These are phyloP conservation scores for Drosophila formosana DNA, from an alignment of 2,888 invertebrate species.

Conservation along the genomic window DNA sequence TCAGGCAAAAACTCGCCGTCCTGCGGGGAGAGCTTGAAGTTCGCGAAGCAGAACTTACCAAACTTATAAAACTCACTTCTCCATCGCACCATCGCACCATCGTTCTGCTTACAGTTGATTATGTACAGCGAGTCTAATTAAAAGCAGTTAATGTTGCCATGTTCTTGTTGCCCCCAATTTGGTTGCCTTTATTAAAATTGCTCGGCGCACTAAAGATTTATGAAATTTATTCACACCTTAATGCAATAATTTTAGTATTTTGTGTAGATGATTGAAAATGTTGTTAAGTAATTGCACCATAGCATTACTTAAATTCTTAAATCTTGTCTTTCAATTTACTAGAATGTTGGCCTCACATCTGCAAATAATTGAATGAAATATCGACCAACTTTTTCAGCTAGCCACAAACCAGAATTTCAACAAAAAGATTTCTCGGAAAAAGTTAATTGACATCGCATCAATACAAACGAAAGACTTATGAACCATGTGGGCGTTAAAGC, in stretches of 20 bases:
- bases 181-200: constrained; percentile 6
- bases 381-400: not conserved
- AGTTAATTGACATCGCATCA: constrained; percentile 5
- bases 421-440: constrained; percentile 5
- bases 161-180: constrained; percentile 27
- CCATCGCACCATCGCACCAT: not conserved
- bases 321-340: not conserved
- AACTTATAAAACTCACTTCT: constrained; percentile 33
- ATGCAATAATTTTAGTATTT: not conserved
- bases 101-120: constrained; percentile 63
- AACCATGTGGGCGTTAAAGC: not conserved
- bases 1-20: constrained; percentile 13
- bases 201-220: not conserved
- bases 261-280: not conserved
- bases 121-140: constrained; percentile 71
- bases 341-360: not conserved
- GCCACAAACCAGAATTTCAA: not conserved
- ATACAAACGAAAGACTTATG: not conserved
- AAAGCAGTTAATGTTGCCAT: constrained; percentile 67
- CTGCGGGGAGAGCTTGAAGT: constrained; percentile 20
- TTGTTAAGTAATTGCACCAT: constrained; percentile 1
- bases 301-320: not conserved
- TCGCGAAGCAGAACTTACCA: constrained; percentile 43
- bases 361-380: constrained; percentile 12
- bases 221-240: not conserved